Conservation (phyloP, 2,797 vertebrate species). For the Spinus pinus region DNA sequence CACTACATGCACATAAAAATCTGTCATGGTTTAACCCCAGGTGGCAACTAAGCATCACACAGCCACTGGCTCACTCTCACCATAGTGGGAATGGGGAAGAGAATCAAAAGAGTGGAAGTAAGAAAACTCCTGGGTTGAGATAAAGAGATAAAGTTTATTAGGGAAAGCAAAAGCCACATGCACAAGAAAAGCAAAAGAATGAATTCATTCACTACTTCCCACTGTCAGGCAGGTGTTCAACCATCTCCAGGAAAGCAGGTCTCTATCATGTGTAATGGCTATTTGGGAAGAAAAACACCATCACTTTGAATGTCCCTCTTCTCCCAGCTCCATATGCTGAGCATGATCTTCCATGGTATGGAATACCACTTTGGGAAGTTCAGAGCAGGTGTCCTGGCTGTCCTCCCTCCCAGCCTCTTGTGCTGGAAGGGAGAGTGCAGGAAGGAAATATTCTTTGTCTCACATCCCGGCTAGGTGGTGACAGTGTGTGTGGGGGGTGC, state of each 20-base stretch:
- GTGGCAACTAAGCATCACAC: not conserved
- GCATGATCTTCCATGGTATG: not conserved
- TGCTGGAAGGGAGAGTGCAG: not conserved
- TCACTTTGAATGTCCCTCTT: not conserved
- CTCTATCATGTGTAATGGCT: fast-evolving
- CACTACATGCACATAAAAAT: not conserved
- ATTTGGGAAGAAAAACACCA: not conserved
- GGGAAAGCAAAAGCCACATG: not conserved
- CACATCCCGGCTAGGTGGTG: too few relatives aligned
- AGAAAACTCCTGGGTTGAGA: not conserved
- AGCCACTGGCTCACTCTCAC: not conserved
- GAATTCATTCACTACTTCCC: not conserved
- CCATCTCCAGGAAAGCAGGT: not conserved
- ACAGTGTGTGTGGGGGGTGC: too few relatives aligned
- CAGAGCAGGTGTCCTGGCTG: not conserved
- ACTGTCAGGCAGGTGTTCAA: not conserved
- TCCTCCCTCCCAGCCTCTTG: not conserved
- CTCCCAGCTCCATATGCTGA: not conserved
- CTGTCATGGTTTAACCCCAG: not conserved
- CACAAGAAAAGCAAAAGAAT: not conserved
- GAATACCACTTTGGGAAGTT: not conserved
- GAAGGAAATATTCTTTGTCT: not conserved
- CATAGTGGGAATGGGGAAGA: not conserved
- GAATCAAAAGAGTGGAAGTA: not conserved
- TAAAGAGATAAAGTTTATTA: not conserved